Base-by-base conservation (phyloP, 2,113 vertebrate genomes). In the Muntiacus reevesi region DNA sequence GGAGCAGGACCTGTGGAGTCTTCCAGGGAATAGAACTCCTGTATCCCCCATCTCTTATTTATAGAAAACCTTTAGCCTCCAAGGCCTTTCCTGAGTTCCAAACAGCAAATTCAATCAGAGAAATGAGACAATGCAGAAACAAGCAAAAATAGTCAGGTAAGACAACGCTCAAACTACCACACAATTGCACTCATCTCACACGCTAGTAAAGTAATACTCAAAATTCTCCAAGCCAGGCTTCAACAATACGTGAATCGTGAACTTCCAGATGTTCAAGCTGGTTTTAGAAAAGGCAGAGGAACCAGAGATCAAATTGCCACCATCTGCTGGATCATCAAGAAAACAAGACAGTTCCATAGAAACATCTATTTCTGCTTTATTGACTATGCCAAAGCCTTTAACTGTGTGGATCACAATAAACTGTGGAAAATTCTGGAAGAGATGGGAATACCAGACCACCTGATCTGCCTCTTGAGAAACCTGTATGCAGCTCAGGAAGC, bases 321-420 rank as follows among this genome's bases (percentile, higher is more conserved):
- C 2, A 71, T 36, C n/a, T 1, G 3, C n/a, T 36, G 64, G 8
- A 71, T 11, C 17, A 36, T n/a, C 0, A 0, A 71, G 21, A 36
- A 36, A 71, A 2, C n/a, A 36, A 71, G 64, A 62, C 28, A 71
- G n/a, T 36, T 36, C 17, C n/a, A 71, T 4, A 36, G 36, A 36
- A 71, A 71, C 17, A 71, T 36, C 33, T 36, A 36, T 36, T 36
- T 36, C 33, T 19, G 64, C 64, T 36, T 67, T 67, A 21, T 21
- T 67, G 33, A 67, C 64, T 21, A 67, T 67, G 64, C 17, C 33
- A 67, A 36, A 67, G 64, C 64, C 33, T 36, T 67, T 67, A n/a
- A 36, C 64, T 36, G 4, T 67, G 17, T 67, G 33, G 33, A 67
- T 67, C 64, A 67, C 33, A 67, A 67, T 11, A 1, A 67, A 67